Evolutionary conservation across 1,140 invertebrate genomes (phyloP).

Genomic region (Dreissena polymorpha): DNA sequence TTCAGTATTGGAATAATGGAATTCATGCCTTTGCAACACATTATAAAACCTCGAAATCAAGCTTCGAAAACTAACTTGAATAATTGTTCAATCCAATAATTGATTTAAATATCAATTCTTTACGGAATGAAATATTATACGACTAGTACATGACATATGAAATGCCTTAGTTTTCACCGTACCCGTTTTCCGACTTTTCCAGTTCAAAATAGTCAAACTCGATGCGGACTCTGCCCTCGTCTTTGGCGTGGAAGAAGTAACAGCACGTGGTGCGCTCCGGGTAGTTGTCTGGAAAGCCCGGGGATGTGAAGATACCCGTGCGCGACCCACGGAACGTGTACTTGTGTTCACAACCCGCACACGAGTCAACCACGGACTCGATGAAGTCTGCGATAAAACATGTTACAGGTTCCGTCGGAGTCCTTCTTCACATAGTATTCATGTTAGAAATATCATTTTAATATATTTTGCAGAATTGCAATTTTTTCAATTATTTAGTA

Average conservation of each 20-base stretch:
- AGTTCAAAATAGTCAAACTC: slow-evolving; percentile 59
- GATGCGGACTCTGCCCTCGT: slow-evolving; percentile 54
- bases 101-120: too few relatives aligned
- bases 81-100: too few relatives aligned
- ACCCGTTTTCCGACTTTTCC: slow-evolving; percentile 46
- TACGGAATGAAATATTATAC: too few relatives aligned
- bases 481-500: too few relatives aligned
- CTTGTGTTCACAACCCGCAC: slow-evolving; percentile 38
- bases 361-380: slow-evolving; percentile 23
- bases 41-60: too few relatives aligned
- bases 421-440: not conserved
- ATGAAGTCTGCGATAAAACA: slow-evolving; percentile 30
- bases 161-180: too few relatives aligned
- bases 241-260: slow-evolving; percentile 54
- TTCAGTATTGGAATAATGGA: too few relatives aligned
- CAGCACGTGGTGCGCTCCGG: slow-evolving; percentile 53
- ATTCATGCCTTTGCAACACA: too few relatives aligned
- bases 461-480: not conserved
- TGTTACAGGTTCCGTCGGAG: too few relatives aligned
- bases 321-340: slow-evolving; percentile 33
- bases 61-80: too few relatives aligned
- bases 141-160: too few relatives aligned
- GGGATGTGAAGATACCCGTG: slow-evolving; percentile 52
- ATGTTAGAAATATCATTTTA: not conserved
- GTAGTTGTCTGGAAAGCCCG: slow-evolving; percentile 49